Percentiles rank a stretch among this genome's conserved stretches.
These are phyloP conservation scores for Elymnias hypermnestra DNA, from an alignment of 1,140 invertebrate species.

Conservation along the genomic window DNA sequence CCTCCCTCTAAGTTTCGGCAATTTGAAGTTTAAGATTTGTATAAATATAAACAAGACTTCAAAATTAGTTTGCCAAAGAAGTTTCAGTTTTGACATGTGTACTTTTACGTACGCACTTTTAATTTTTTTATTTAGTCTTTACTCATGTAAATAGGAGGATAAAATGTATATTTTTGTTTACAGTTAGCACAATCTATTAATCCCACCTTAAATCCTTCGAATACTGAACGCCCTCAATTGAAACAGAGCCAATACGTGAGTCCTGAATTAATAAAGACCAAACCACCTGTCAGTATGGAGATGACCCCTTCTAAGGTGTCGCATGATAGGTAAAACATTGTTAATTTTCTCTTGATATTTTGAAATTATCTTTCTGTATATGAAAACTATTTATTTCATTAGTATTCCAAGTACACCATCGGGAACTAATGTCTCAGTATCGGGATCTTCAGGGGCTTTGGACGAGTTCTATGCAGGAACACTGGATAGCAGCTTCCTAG, in stretches of 20 bases:
- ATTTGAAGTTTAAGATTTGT: too few relatives aligned
- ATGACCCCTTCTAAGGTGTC: constrained; percentile 38
- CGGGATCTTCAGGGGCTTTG: constrained; percentile 74
- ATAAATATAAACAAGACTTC: too few relatives aligned
- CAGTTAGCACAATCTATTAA: constrained; percentile 57
- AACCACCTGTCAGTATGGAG: constrained; percentile 48
- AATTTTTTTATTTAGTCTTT: too few relatives aligned
- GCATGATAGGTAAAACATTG: constrained; percentile 43
- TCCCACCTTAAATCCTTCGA: constrained; percentile 27
- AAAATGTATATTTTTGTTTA: constrained; percentile 13
- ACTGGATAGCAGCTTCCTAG: constrained; percentile 88
- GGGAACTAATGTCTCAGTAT: constrained; percentile 28
- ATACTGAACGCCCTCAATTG: constrained; percentile 21
- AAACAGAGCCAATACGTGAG: constrained; percentile 54
- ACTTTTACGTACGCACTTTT: too few relatives aligned
- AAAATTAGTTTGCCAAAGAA: too few relatives aligned
- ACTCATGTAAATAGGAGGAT: too few relatives aligned
- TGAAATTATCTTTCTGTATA: not conserved
- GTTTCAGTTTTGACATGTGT: too few relatives aligned
- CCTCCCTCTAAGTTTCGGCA: too few relatives aligned
- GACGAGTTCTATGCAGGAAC: constrained; percentile 91
- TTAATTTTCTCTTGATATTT: not conserved
- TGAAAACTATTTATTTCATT: not conserved
- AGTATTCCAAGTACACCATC: constrained; percentile 43
- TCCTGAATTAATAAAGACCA: constrained; percentile 43